Base-by-base conservation (phyloP, 2,888 invertebrate species). In the Copidosoma aretas region DNA sequence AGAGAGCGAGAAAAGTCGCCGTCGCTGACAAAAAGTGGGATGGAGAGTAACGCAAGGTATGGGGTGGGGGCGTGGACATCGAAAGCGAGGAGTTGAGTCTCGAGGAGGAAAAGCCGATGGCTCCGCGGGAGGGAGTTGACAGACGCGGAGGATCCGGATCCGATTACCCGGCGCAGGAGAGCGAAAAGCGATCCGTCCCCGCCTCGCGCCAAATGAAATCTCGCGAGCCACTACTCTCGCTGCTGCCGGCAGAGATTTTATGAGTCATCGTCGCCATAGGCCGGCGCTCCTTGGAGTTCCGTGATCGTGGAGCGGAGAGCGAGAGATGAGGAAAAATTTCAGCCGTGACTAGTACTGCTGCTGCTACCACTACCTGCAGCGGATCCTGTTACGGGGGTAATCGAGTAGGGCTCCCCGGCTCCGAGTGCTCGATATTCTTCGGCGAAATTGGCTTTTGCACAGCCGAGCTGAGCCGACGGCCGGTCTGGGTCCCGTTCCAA, bases 131-230 rank as follows among this genome's bases (percentile, higher is more conserved):
- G 57, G 54, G 72, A 74, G 75, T 77, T 74, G 78, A 77, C 76
- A 74, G 77, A 78, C 77, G 76, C 73, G 76, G 79, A 81, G 77
- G 78, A 81, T 82, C 79, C 78, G 77, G 78, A 81, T 82, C 79
- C 78, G 76, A 80, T 82, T 81, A 81, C 81, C 67, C 67, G 62
- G 25, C 17, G 8, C 14, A 12, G 46, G 64, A 22, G 39, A 24
- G 59, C 57, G 60, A 53, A 69, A 65, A 61, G 64, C 56, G 71
- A 67, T 66, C 63, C 64, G 70, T n/a, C 64, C 67, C 51, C 64
- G 51, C 41, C 14, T 8, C 8, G 14, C 8, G 14, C 43, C 60
- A 61, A 70, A 70, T 70, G 67, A 70, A 70, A 70, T 70, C 64
- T 60, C 63, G 65, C 60, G 56, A 49, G 24, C 52, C n/a, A 25